Percentiles rank a stretch among this genome's conserved stretches.
phyloP scores from a whole-genome alignment of 2,888 invertebrate genomes.

The Eupeodes latifasciatus region DNA sequence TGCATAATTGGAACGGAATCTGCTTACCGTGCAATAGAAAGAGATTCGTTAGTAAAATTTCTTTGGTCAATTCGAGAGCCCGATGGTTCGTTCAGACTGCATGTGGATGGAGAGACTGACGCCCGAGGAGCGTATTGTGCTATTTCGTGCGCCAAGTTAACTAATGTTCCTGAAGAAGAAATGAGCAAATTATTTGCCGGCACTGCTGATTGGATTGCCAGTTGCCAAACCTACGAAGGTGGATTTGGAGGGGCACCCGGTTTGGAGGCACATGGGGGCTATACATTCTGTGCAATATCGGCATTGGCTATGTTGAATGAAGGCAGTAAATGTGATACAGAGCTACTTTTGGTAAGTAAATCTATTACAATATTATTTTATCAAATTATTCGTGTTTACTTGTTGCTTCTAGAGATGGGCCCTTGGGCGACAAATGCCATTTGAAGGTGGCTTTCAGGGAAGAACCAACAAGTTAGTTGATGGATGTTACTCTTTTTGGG shows the following conservation, averaged over 20 bases:
- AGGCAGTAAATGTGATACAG: slow-evolving; percentile 81
- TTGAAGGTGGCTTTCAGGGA: slow-evolving; percentile 98
- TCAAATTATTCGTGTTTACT: neutral
- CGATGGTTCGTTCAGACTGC: slow-evolving; percentile 96
- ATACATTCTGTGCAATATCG: slow-evolving; percentile 98
- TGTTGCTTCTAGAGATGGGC: slow-evolving; percentile 89
- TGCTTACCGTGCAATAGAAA: slow-evolving; percentile 94
- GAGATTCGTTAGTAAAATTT: slow-evolving; percentile 89
- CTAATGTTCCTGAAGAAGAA: slow-evolving; percentile 88
- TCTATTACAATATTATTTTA: neutral
- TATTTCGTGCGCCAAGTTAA: slow-evolving; percentile 92
- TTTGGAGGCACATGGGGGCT: slow-evolving; percentile 99
- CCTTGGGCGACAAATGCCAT: slow-evolving; percentile 94
- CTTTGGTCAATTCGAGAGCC: slow-evolving; percentile 90
- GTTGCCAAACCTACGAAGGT: slow-evolving; percentile 99
- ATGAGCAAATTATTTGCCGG: slow-evolving; percentile 91
- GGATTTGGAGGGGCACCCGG: slow-evolving; percentile 98
- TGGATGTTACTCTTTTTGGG: slow-evolving; percentile 99
- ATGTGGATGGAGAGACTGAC: slow-evolving; percentile 96
- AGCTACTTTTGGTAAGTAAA: slow-evolving; percentile 87
- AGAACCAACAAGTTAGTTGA: slow-evolving; percentile 99
- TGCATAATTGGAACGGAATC: slow-evolving; percentile 94
- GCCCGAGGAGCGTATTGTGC: slow-evolving; percentile 99
- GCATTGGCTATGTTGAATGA: slow-evolving; percentile 90
- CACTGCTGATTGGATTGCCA: slow-evolving; percentile 96